phyloP scores from a whole-genome alignment of 2,113 vertebrate species.

The Tretioscincus oriximinensis region DNA sequence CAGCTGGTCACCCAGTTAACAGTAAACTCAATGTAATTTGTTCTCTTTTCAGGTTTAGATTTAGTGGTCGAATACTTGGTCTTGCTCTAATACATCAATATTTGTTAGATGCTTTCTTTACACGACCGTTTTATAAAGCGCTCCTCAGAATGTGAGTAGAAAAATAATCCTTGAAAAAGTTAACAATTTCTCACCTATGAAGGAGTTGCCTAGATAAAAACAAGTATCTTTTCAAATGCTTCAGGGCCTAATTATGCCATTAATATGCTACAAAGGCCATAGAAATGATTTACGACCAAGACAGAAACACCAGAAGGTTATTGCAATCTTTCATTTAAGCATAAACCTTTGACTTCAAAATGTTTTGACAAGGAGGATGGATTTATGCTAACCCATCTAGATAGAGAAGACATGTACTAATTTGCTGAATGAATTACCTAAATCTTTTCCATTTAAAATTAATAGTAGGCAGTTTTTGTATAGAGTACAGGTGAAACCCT shows the following conservation, averaged over 20 bases:
- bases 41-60: constrained; percentile 87
- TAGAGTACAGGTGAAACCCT: not conserved
- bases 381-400: not conserved
- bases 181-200: not conserved
- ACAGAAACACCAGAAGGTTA: constrained; percentile 24
- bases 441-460: not conserved
- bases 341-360: constrained; percentile 32
- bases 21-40: not conserved
- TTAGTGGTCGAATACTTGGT: constrained; percentile 96
- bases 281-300: not conserved
- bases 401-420: not conserved
- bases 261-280: not conserved
- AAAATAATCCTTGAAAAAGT: not conserved
- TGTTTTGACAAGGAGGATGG: constrained; percentile 15
- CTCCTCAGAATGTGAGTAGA: constrained; percentile 94
- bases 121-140: constrained; percentile 97
- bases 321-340: constrained; percentile 34
- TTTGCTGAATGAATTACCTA: not conserved
- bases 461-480: not conserved
- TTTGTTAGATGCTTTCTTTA: constrained; percentile 97
- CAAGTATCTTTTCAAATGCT: not conserved
- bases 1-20: not conserved
- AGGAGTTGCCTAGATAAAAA: not conserved
- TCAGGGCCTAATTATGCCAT: not conserved
- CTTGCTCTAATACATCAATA: constrained; percentile 98